Conservation (phyloP, 1,140 invertebrate species). For the Conus ventricosus region DNA sequence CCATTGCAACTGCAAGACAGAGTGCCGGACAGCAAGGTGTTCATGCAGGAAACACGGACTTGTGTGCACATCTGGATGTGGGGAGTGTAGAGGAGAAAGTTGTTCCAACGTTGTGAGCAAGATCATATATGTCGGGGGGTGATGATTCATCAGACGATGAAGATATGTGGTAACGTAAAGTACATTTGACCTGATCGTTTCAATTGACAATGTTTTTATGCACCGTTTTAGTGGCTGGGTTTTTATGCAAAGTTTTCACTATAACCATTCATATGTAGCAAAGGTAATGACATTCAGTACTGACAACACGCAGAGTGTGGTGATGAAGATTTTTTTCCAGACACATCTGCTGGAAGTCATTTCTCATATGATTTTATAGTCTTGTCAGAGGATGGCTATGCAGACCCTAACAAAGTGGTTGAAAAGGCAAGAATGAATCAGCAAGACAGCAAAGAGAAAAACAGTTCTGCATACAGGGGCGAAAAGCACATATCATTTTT, state of each 20-base stretch:
- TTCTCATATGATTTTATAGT: too few species aligned
- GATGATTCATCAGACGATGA: too few species aligned
- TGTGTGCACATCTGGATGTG: slow-evolving; percentile 21
- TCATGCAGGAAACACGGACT: slow-evolving; percentile 40
- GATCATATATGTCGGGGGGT: neutral
- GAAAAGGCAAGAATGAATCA: too few species aligned
- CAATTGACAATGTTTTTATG: neutral
- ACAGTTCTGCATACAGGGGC: too few species aligned
- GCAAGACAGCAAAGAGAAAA: too few species aligned
- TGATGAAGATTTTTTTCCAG: neutral
- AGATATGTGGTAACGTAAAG: neutral
- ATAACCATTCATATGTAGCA: neutral
- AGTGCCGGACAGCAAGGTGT: neutral
- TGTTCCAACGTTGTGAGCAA: slow-evolving; percentile 29
- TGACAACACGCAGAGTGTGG: neutral
- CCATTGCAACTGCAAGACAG: slow-evolving; percentile 32
- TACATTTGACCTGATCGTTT: neutral
- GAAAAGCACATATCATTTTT: too few species aligned
- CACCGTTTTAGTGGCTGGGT: neutral
- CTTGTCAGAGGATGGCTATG: too few species aligned
- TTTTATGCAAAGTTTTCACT: neutral
- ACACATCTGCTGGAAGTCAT: neutral
- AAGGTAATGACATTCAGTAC: neutral
- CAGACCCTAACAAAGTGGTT: too few species aligned
- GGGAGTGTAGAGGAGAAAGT: slow-evolving; percentile 35